Evolutionary conservation across 2,113 vertebrate species (phyloP).

Genomic region (Oostethus manadensis): DNA sequence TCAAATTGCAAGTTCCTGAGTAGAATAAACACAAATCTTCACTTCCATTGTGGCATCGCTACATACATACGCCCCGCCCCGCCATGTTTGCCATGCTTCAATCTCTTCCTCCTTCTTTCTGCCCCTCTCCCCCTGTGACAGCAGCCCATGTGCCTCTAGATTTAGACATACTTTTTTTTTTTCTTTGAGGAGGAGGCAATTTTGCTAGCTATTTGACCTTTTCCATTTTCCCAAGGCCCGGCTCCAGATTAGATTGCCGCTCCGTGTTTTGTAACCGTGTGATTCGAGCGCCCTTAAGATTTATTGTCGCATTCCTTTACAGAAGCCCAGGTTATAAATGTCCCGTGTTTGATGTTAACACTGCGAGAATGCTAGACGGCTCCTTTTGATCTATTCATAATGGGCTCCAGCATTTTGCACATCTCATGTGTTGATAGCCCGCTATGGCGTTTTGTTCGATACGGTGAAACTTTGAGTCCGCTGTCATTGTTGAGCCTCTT

Average conservation of each 20-base stretch:
- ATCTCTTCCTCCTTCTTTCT: slow-evolving; percentile 12
- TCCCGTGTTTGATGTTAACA: slow-evolving; percentile 62
- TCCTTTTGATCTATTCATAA: slow-evolving; percentile 63
- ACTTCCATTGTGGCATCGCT: not conserved
- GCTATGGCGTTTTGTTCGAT: slow-evolving; percentile 45
- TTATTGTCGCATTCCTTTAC: slow-evolving; percentile 73
- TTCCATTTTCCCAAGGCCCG: slow-evolving; percentile 75
- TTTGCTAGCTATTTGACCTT: slow-evolving; percentile 75
- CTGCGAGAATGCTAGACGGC: slow-evolving; percentile 53
- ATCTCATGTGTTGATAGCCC: slow-evolving; percentile 52
- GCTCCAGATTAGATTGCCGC: slow-evolving; percentile 71
- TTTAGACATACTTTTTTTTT: slow-evolving; percentile 69
- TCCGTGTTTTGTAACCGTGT: slow-evolving; percentile 71
- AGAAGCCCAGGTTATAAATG: slow-evolving; percentile 61
- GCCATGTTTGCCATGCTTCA: slow-evolving; percentile 2
- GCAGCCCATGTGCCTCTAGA: slow-evolving; percentile 66
- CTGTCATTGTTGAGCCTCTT: slow-evolving; percentile 38
- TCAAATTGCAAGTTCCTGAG: too few species aligned
- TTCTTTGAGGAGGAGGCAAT: slow-evolving; percentile 56
- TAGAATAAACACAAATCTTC: not conserved
- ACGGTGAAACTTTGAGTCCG: slow-evolving; percentile 34
- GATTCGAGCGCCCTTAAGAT: slow-evolving; percentile 68
- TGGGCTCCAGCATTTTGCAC: slow-evolving; percentile 46
- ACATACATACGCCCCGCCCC: not conserved
- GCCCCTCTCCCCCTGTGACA: slow-evolving; percentile 49